Conservation (phyloP, 1,140 invertebrate species). For the Panulirus ornatus region DNA sequence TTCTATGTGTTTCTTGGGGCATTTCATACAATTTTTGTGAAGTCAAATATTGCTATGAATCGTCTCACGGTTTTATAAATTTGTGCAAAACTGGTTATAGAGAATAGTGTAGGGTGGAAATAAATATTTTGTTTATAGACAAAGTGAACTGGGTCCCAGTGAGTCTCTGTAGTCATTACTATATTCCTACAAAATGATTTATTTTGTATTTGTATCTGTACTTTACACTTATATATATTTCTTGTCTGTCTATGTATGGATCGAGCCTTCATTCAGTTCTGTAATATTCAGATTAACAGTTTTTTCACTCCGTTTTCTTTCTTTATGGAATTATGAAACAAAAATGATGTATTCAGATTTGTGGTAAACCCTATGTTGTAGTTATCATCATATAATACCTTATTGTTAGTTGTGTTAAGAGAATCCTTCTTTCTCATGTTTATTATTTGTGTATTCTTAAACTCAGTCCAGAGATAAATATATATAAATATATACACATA, state of each 20-base stretch:
- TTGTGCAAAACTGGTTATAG: slow-evolving; percentile 15
- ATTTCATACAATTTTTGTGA: slow-evolving; percentile 28
- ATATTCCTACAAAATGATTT: neutral
- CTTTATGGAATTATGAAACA: too few species aligned
- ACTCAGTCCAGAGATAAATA: slow-evolving; percentile 38
- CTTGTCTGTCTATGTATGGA: too few species aligned
- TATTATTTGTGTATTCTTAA: neutral
- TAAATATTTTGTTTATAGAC: slow-evolving; percentile 25
- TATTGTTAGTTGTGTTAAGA: too few species aligned
- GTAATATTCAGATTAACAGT: too few species aligned
- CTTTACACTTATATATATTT: too few species aligned
- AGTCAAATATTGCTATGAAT: neutral
- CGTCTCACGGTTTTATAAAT: slow-evolving; percentile 22
- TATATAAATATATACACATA: slow-evolving; percentile 36
- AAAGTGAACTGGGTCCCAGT: neutral
- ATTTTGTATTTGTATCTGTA: slow-evolving; percentile 25
- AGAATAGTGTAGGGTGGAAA: neutral
- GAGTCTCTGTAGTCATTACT: neutral
- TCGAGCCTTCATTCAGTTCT: too few species aligned
- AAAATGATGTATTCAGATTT: too few species aligned
- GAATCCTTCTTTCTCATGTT: neutral
- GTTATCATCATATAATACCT: too few species aligned
- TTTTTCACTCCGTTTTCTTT: too few species aligned
- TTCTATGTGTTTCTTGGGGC: slow-evolving; percentile 46
- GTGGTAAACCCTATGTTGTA: too few species aligned